A percentile compares a stretch with the other conserved stretches of the same genome.
phyloP scores from a whole-genome alignment of 1,140 invertebrate genomes.

The Tyrophagus putrescentiae region DNA sequence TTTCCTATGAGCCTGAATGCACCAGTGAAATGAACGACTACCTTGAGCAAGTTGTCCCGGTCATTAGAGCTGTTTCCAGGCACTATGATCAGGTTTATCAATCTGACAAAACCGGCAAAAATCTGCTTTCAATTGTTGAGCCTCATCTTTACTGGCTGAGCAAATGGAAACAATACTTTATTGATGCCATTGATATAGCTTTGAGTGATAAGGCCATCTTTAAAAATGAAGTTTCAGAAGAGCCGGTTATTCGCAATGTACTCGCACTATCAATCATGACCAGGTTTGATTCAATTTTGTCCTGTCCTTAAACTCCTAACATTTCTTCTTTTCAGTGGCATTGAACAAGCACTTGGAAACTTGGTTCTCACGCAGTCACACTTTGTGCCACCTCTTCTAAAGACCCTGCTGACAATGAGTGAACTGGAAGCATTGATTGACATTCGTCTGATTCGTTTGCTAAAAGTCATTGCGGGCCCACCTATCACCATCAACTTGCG shows the following conservation, averaged over 20 bases:
- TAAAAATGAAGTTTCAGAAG: neutral
- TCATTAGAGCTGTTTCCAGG: neutral
- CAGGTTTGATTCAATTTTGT: conserved; percentile 3
- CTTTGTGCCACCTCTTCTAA: conserved; percentile 18
- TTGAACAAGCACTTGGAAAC: conserved; percentile 18
- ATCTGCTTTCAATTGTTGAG: neutral
- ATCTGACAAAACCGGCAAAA: neutral
- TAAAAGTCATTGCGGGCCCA: conserved; percentile 31
- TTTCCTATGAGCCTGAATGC: neutral
- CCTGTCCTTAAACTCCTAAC: too few species aligned
- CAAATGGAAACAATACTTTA: neutral
- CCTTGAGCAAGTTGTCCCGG: neutral
- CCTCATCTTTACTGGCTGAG: neutral
- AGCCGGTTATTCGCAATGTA: neutral
- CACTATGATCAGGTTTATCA: neutral
- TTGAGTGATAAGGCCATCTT: neutral
- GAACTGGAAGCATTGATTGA: conserved; percentile 15
- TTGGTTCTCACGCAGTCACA: neutral
- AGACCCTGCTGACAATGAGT: conserved; percentile 15
- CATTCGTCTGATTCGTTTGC: conserved; percentile 10
- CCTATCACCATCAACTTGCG: conserved; percentile 35
- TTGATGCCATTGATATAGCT: neutral
- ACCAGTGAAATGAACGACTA: neutral
- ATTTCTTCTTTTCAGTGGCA: conserved; percentile 6
- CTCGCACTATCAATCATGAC: neutral